Evolutionary conservation across 2,888 invertebrate species (phyloP).

Genomic region (Drosophila testacea): DNA sequence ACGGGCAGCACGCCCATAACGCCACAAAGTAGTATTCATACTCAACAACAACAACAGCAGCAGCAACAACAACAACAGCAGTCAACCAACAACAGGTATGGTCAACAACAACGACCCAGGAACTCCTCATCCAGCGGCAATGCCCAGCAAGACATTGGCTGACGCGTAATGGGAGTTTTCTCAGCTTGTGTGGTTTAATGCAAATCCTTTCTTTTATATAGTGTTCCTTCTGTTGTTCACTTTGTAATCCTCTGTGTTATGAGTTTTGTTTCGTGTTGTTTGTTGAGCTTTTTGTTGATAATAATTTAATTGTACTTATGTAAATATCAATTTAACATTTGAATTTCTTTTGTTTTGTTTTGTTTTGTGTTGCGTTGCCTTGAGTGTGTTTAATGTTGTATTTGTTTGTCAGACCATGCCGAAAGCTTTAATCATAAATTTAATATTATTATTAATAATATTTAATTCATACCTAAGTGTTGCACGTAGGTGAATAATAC

Average conservation of each 20-base stretch:
- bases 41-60: slow-evolving; percentile 64
- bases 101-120: slow-evolving; percentile 74
- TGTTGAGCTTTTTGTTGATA: slow-evolving; percentile 33
- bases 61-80: slow-evolving; percentile 63
- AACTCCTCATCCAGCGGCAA: slow-evolving; percentile 67
- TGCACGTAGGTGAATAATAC: slow-evolving; percentile 32
- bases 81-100: slow-evolving; percentile 73
- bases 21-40: slow-evolving; percentile 81
- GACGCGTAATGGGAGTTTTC: slow-evolving; percentile 93
- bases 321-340: slow-evolving; percentile 33
- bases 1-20: slow-evolving; percentile 66
- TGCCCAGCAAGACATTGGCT: slow-evolving; percentile 88
- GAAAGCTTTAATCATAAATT: slow-evolving; percentile 55
- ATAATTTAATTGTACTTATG: slow-evolving; percentile 27
- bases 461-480: slow-evolving; percentile 56
- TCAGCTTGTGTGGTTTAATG: slow-evolving; percentile 92
- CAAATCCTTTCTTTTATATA: slow-evolving; percentile 20
- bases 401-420: slow-evolving; percentile 29
- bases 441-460: slow-evolving; percentile 40
- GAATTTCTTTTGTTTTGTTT: background rate
- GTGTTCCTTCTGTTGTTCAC: slow-evolving; percentile 18
- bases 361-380: slow-evolving; percentile 29
- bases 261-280: slow-evolving; percentile 10
- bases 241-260: slow-evolving; percentile 24
- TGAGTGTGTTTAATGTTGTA: slow-evolving; percentile 26